phyloP scores from a whole-genome alignment of 1,140 invertebrate genomes.

The Panagrolaimus sp. region DNA sequence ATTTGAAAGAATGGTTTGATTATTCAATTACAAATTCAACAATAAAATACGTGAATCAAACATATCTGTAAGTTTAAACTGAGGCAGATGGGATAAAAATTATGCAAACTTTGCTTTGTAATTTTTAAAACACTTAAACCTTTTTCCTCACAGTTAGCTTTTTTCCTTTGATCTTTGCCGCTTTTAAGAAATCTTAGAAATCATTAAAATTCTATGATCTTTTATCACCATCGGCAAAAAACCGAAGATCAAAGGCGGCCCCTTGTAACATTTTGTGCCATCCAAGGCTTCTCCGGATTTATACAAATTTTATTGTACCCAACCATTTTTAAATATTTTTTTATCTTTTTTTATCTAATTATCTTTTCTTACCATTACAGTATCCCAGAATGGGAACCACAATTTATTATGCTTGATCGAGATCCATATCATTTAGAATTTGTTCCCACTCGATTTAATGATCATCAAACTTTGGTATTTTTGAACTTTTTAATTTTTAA shows the following conservation, averaged over 20 bases:
- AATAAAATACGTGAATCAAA: not conserved
- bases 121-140: too few species aligned
- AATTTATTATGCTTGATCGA: slow-evolving; percentile 31
- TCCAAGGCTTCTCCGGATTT: too few species aligned
- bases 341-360: not conserved
- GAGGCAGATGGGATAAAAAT: too few species aligned
- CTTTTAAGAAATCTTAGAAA: too few species aligned
- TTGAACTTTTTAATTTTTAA: not conserved
- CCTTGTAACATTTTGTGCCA: too few species aligned
- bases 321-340: not conserved
- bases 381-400: slow-evolving; percentile 23
- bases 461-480: slow-evolving; percentile 31
- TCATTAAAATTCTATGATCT: too few species aligned
- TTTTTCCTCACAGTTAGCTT: too few species aligned
- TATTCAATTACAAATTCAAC: slow-evolving; percentile 19
- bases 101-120: too few species aligned
- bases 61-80: slow-evolving; percentile 10
- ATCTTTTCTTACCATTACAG: slow-evolving; percentile 2
- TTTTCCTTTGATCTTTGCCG: too few species aligned
- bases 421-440: slow-evolving; percentile 34
- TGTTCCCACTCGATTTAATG: slow-evolving; percentile 25
- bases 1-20: slow-evolving; percentile 19
- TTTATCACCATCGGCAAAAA: too few species aligned
- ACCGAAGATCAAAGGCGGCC: too few species aligned
- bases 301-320: too few species aligned